These are phyloP conservation scores for Chrysina gloriosa DNA, from an alignment of 2,888 invertebrate species.

Conservation along the genomic window DNA sequence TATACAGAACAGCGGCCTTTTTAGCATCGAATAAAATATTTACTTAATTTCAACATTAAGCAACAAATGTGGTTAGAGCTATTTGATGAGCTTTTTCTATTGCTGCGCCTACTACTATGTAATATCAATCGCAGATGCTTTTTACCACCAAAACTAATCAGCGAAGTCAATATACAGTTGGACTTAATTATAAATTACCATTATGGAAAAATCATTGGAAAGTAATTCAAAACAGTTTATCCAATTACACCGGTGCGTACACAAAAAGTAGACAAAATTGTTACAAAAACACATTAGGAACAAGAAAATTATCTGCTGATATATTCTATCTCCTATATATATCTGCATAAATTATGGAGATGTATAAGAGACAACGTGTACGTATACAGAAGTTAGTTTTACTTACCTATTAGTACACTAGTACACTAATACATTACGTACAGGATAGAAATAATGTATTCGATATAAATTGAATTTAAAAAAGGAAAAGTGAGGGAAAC, in stretches of 20 bases:
- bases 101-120: neutral
- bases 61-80: neutral
- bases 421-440: neutral
- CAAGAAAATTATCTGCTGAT: constrained; percentile 4
- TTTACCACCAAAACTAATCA: neutral
- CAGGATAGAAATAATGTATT: constrained; percentile 24
- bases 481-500: neutral
- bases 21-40: neutral
- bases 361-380: neutral
- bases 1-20: neutral
- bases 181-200: neutral
- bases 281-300: neutral
- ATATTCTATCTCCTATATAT: neutral
- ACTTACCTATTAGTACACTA: neutral
- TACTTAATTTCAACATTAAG: neutral
- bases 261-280: neutral
- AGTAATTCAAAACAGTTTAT: constrained; percentile 7
- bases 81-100: neutral
- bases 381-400: neutral
- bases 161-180: neutral
- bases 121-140: neutral
- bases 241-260: neutral
- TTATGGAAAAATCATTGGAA: neutral
- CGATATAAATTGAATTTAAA: constrained; percentile 26
- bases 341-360: neutral